phyloP scores from a whole-genome alignment of 2,797 vertebrate genomes.

The Sebastes matsubarae region DNA sequence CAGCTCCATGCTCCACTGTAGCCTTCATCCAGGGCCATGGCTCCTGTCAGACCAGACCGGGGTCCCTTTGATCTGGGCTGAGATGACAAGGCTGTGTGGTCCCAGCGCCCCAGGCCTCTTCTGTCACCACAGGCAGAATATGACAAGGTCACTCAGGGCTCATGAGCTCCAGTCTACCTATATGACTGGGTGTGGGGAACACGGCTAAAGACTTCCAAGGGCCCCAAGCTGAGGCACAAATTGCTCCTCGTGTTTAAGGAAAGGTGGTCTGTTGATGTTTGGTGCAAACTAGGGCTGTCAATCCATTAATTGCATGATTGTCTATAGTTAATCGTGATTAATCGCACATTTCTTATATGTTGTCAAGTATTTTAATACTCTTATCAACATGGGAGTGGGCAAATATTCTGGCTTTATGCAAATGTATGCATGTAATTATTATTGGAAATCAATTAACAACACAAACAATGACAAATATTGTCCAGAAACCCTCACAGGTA shows the following conservation, averaged over 20 bases:
- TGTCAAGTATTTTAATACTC: too few species aligned
- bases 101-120: conserved; percentile 51
- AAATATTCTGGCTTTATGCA: too few species aligned
- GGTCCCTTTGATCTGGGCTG: conserved; percentile 66
- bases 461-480: too few species aligned
- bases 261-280: not conserved
- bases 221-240: not conserved
- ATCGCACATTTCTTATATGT: too few species aligned
- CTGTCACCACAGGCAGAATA: conserved; percentile 47
- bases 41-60: conserved; percentile 48
- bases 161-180: conserved; percentile 12
- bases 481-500: rapidly evolving
- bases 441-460: too few species aligned
- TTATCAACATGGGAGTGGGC: too few species aligned
- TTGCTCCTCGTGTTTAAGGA: not conserved
- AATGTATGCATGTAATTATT: too few species aligned
- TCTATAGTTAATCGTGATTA: too few species aligned
- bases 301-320: too few species aligned
- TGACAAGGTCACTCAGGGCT: conserved; percentile 50
- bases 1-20: not conserved
- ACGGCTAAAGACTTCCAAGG: not conserved
- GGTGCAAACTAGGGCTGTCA: not conserved
- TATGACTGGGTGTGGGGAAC: not conserved
- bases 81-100: conserved; percentile 68
- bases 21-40: conserved; percentile 43